Conservation (phyloP, 2,888 invertebrate genomes). For the Leucozona laternaria region DNA sequence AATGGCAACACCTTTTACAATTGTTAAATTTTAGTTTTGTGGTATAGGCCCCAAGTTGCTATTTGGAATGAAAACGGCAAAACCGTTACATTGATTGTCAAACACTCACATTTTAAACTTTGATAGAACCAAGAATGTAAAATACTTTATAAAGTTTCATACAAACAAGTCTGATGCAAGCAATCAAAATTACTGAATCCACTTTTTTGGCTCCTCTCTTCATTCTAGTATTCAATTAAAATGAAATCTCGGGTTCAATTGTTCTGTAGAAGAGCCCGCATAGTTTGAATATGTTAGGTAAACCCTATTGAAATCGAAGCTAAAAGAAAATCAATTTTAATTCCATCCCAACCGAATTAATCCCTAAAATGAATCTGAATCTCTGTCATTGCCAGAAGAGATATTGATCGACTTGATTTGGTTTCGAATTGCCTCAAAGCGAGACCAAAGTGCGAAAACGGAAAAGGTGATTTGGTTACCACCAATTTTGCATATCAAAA, state of each 20-base stretch:
- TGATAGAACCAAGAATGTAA: too few relatives aligned
- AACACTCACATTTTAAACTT: too few relatives aligned
- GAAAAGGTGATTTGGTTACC: not conserved
- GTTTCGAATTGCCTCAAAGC: not conserved
- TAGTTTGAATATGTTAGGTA: not conserved
- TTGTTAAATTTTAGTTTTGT: too few relatives aligned
- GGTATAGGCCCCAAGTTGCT: too few relatives aligned
- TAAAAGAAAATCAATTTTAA: slow-evolving; percentile 3
- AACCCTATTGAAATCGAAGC: not conserved
- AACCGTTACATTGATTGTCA: too few relatives aligned
- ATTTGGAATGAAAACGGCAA: too few relatives aligned
- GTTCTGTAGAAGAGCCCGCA: not conserved
- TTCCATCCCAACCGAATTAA: not conserved
- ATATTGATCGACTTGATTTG: slow-evolving; percentile 8
- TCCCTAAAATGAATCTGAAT: slow-evolving; percentile 3
- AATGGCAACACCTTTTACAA: too few relatives aligned
- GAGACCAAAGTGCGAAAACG: not conserved
- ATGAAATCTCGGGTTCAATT: not conserved
- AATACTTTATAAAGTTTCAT: too few relatives aligned
- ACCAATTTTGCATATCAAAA: slow-evolving; percentile 14
- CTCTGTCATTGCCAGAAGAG: slow-evolving; percentile 17
- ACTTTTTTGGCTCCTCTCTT: too few relatives aligned
- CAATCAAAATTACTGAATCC: too few relatives aligned
- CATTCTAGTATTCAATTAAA: not conserved
- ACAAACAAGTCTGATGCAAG: too few relatives aligned